These are phyloP conservation scores for Pocota personata DNA, from an alignment of 2,888 invertebrate species.

Conservation along the genomic window DNA sequence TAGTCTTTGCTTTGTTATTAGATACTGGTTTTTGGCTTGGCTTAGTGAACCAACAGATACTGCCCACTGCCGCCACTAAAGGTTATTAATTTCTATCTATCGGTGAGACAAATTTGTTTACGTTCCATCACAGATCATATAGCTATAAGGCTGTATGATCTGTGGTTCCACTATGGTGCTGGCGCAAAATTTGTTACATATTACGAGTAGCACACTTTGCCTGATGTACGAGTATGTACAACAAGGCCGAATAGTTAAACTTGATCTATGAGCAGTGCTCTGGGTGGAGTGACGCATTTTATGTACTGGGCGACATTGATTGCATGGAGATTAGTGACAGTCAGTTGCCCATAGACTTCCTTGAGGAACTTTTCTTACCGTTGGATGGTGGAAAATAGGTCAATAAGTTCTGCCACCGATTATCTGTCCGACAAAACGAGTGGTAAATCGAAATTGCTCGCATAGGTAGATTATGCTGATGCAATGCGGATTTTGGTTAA, in stretches of 20 bases:
- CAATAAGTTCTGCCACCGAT: neutral
- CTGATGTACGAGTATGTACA: neutral
- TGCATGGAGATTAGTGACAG: neutral
- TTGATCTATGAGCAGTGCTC: neutral
- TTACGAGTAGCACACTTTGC: neutral
- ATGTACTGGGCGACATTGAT: neutral
- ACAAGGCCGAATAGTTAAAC: conserved; percentile 7
- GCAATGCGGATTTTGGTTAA: neutral
- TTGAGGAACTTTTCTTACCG: neutral
- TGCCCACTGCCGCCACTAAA: neutral
- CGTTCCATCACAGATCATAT: too few species aligned
- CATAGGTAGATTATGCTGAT: neutral
- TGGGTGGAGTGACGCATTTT: neutral
- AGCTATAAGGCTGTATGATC: too few species aligned
- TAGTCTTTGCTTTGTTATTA: neutral
- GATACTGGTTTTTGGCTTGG: conserved; percentile 6
- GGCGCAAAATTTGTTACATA: neutral
- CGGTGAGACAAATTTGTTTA: neutral
- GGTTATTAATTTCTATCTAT: neutral
- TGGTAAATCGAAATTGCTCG: neutral
- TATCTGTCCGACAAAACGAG: neutral
- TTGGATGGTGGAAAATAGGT: neutral
- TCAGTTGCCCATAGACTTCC: neutral
- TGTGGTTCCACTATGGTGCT: neutral
- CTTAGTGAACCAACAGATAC: neutral